A percentile compares a stretch with the other conserved stretches of the same genome.
Evolutionary conservation across 2,888 invertebrate genomes (phyloP).

Genomic region (Cataglyphis altisquamis): DNA sequence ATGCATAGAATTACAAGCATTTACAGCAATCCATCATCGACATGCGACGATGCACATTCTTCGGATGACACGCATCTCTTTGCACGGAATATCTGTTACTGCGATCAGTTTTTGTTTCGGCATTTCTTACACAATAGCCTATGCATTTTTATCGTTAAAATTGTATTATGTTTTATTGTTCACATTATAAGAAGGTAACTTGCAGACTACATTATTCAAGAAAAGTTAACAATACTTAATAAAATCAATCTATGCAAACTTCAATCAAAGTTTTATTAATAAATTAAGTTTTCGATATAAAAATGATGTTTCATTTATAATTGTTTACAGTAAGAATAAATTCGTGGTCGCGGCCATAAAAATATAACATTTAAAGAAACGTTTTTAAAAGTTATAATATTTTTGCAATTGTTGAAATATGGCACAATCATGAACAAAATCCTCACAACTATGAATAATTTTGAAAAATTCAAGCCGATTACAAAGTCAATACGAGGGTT

Average conservation of each 20-base stretch:
- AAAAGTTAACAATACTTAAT: background rate
- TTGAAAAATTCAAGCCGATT: too few relatives aligned
- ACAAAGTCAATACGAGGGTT: too few relatives aligned
- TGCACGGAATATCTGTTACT: slow-evolving; percentile 1
- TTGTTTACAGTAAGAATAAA: too few relatives aligned
- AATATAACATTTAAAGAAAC: too few relatives aligned
- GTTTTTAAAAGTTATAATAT: too few relatives aligned
- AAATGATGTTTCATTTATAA: too few relatives aligned
- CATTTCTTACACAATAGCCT: background rate
- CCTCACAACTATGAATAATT: too few relatives aligned
- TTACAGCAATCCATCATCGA: background rate
- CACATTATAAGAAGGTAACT: background rate
- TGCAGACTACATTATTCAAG: background rate
- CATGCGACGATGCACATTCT: background rate
- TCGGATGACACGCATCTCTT: background rate
- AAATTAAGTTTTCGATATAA: too few relatives aligned
- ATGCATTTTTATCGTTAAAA: background rate
- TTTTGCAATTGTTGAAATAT: too few relatives aligned
- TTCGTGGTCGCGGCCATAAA: too few relatives aligned
- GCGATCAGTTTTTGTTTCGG: background rate
- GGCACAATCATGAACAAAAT: too few relatives aligned
- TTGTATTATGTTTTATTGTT: background rate
- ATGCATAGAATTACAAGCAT: background rate
- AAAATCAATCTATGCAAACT: background rate
- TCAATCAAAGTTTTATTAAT: background rate